A percentile compares a stretch with the other conserved stretches of the same genome.
Evolutionary conservation across 2,888 invertebrate genomes (phyloP).

Genomic region (Troides aeacus): DNA sequence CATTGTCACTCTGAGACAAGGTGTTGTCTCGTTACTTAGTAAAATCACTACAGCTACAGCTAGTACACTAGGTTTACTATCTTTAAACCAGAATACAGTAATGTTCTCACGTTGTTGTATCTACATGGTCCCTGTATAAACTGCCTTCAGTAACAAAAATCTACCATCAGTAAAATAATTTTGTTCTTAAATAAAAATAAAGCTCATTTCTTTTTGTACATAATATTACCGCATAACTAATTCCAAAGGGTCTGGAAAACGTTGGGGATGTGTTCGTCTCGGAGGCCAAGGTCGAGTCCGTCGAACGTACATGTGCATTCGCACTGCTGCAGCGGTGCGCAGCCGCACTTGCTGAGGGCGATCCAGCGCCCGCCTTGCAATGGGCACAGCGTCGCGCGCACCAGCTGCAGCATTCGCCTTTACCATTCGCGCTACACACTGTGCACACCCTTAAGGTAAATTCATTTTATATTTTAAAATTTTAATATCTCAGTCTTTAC

Average conservation of each 20-base stretch:
- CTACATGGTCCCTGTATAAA: too few relatives aligned
- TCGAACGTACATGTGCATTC: slow-evolving; percentile 68
- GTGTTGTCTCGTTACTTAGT: too few relatives aligned
- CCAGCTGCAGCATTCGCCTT: slow-evolving; percentile 80
- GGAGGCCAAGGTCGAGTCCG: slow-evolving; percentile 75
- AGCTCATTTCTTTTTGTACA: neutral
- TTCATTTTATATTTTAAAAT: neutral
- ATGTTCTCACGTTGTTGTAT: too few relatives aligned
- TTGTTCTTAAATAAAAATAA: too few relatives aligned
- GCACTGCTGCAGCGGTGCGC: slow-evolving; percentile 88
- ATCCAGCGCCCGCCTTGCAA: slow-evolving; percentile 90
- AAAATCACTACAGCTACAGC: too few relatives aligned
- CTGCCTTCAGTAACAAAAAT: too few relatives aligned
- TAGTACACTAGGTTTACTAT: too few relatives aligned
- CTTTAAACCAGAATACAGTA: too few relatives aligned
- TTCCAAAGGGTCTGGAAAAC: slow-evolving; percentile 86
- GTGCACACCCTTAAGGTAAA: slow-evolving; percentile 70
- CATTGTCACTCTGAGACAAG: too few relatives aligned
- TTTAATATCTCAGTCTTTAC: too few relatives aligned
- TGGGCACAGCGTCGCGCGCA: slow-evolving; percentile 91
- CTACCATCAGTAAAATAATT: too few relatives aligned
- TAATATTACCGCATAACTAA: neutral
- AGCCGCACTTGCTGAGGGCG: slow-evolving; percentile 88
- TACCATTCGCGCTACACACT: slow-evolving; percentile 71
- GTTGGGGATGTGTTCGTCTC: slow-evolving; percentile 87